A percentile compares a stretch with the other conserved stretches of the same genome.
phyloP scores from a whole-genome alignment of 1,140 invertebrate species.

The Harpegnathos saltator region DNA sequence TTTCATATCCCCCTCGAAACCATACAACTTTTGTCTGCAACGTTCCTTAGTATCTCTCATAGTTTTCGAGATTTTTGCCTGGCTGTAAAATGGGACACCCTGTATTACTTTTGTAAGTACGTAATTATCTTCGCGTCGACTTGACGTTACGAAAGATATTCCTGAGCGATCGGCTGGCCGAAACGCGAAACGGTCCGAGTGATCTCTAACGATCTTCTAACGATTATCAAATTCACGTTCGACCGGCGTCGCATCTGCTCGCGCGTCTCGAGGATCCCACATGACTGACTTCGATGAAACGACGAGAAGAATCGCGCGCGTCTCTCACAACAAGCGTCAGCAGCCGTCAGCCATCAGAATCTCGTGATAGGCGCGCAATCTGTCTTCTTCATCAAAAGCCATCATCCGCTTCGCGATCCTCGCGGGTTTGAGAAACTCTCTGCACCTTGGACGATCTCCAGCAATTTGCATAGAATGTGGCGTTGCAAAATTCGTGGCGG shows the following conservation, averaged over 20 bases:
- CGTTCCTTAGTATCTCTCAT: too few species aligned
- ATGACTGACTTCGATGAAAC: background rate
- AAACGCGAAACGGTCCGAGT: too few species aligned
- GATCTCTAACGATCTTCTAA: too few species aligned
- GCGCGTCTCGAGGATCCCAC: too few species aligned
- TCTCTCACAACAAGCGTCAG: background rate
- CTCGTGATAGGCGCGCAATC: background rate
- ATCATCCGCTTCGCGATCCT: slow-evolving; percentile 3
- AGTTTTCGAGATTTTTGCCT: too few species aligned
- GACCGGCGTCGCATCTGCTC: too few species aligned
- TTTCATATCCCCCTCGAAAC: too few species aligned
- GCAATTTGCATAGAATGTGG: slow-evolving; percentile 84
- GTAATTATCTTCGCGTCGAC: too few species aligned
- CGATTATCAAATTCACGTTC: too few species aligned
- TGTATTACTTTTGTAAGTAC: too few species aligned
- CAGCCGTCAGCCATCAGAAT: background rate
- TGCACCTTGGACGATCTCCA: slow-evolving; percentile 30
- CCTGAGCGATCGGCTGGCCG: background rate
- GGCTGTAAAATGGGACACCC: too few species aligned
- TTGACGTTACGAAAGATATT: background rate
- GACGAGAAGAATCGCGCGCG: background rate
- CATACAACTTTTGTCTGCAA: too few species aligned
- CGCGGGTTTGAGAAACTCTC: slow-evolving; percentile 75
- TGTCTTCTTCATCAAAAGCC: slow-evolving; percentile 2
- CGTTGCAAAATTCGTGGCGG: slow-evolving; percentile 81